Conservation (phyloP, 2,113 vertebrate genomes). For the Capreolus pygargus region DNA sequence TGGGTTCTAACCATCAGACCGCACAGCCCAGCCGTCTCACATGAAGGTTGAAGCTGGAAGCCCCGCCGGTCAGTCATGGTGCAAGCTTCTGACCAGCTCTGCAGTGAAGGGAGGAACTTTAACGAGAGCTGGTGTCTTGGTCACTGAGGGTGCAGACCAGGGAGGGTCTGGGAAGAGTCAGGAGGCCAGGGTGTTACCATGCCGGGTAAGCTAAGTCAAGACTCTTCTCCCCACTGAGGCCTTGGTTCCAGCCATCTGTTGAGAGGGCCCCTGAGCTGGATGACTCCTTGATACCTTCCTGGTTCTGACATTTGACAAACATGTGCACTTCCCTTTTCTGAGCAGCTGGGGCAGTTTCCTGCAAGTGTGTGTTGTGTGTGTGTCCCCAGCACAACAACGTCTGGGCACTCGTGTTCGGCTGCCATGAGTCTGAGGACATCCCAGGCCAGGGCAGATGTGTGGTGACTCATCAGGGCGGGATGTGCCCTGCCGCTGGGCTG, state of each 20-base stretch:
- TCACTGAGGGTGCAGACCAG: neutral
- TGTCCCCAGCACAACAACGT: neutral
- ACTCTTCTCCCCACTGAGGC: neutral
- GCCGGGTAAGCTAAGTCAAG: neutral
- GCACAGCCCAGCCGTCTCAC: neutral
- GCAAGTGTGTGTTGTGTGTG: neutral
- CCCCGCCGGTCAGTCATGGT: neutral
- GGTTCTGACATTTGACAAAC: neutral
- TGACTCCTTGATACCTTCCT: neutral
- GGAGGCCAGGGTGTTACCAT: neutral
- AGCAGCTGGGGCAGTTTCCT: neutral
- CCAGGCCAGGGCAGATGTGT: neutral
- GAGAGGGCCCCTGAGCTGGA: neutral
- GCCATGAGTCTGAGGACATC: accelerated
- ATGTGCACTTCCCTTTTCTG: neutral
- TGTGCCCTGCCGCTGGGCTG: neutral
- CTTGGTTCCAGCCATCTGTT: neutral
- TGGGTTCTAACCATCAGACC: neutral
- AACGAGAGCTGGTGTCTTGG: neutral
- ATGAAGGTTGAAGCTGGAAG: neutral
- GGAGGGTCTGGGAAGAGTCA: neutral
- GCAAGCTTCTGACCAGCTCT: neutral
- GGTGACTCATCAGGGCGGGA: neutral
- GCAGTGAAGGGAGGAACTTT: neutral
- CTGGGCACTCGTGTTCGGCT: neutral